Conservation (phyloP, 2,797 vertebrate genomes). For the Melanotaenia trifasciata region DNA sequence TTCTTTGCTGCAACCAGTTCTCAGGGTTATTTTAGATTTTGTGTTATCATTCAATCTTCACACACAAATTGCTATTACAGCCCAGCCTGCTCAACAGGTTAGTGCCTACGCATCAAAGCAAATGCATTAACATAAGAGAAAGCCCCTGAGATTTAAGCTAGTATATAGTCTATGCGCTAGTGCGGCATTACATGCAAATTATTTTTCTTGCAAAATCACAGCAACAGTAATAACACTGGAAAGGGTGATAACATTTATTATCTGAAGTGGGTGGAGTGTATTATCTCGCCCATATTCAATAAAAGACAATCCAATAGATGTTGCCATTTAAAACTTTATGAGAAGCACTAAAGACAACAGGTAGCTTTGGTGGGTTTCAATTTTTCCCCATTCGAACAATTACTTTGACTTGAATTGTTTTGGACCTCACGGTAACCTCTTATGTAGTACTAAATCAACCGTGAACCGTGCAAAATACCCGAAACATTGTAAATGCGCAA, state of each 20-base stretch:
- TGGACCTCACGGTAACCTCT: background rate
- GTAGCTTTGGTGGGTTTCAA: slow-evolving; percentile 62
- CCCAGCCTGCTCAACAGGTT: slow-evolving; percentile 40
- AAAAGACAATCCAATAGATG: slow-evolving; percentile 5
- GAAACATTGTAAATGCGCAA: slow-evolving; percentile 66
- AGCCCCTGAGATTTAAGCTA: background rate
- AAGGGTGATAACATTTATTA: slow-evolving; percentile 40
- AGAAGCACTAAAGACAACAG: slow-evolving; percentile 73
- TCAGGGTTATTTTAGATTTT: background rate
- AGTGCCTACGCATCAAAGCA: background rate
- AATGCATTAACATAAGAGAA: slow-evolving; percentile 7
- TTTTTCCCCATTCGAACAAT: slow-evolving; percentile 23
- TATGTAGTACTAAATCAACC: slow-evolving; percentile 26
- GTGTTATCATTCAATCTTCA: background rate
- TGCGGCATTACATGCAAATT: slow-evolving; percentile 15
- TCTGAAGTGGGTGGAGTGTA: slow-evolving; percentile 49
- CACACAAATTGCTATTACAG: background rate
- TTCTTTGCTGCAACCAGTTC: slow-evolving; percentile 7
- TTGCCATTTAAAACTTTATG: slow-evolving; percentile 46
- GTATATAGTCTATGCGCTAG: background rate
- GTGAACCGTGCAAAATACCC: slow-evolving; percentile 44
- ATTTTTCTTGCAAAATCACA: slow-evolving; percentile 21
- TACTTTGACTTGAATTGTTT: background rate
- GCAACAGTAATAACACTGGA: slow-evolving; percentile 24
- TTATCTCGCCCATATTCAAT: slow-evolving; percentile 10